phyloP scores from a whole-genome alignment of 2,113 vertebrate genomes.

The Tyrannus savana region DNA sequence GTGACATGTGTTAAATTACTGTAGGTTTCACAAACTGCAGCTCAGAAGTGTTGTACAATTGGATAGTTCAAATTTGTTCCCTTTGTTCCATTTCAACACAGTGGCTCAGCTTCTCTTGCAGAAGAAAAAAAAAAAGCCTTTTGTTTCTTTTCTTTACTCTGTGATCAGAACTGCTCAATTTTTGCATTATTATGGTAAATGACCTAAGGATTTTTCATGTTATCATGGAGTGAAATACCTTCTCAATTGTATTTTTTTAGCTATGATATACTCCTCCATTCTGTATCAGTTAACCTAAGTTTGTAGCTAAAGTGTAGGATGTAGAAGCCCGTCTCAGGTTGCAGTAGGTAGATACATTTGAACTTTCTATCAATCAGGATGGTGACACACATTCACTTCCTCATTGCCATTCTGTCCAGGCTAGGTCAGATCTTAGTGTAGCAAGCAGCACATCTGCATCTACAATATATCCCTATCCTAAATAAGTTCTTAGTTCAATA shows the following conservation, averaged over 20 bases:
- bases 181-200: background rate
- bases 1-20: constrained; percentile 59
- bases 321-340: background rate
- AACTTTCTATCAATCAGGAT: background rate
- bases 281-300: background rate
- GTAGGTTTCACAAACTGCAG: constrained; percentile 37
- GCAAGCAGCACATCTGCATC: background rate
- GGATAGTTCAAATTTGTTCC: constrained; percentile 17
- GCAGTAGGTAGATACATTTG: background rate
- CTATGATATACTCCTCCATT: background rate
- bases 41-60: constrained; percentile 32
- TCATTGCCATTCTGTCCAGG: background rate
- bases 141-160: background rate
- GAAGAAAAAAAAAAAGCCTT: background rate
- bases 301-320: background rate
- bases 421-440: background rate
- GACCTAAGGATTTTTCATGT: background rate
- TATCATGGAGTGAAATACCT: background rate
- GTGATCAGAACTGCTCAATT: background rate
- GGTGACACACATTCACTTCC: background rate
- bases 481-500: background rate
- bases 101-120: background rate
- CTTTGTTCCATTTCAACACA: background rate
- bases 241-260: background rate
- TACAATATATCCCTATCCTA: background rate